A percentile compares a stretch with the other conserved stretches of the same genome.
Conservation (phyloP, 2,113 vertebrate genomes). For the Solea solea region DNA sequence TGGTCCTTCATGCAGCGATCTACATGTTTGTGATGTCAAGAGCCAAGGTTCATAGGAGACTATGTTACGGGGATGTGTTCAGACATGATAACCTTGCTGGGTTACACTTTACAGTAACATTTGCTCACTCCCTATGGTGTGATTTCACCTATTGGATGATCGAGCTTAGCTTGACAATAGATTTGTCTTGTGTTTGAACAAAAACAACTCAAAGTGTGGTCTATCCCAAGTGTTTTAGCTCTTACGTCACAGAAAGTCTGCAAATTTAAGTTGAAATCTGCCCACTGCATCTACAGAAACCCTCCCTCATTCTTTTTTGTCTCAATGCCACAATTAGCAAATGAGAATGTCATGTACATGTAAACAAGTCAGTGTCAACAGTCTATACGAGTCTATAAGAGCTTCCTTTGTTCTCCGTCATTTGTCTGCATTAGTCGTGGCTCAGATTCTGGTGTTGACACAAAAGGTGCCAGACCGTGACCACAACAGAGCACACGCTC, state of each 20-base stretch:
- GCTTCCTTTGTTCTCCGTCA: slow-evolving; percentile 51
- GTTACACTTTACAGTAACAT: not conserved
- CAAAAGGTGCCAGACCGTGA: slow-evolving; percentile 43
- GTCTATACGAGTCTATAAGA: slow-evolving; percentile 2
- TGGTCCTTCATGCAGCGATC: not conserved
- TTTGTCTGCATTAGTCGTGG: slow-evolving; percentile 56
- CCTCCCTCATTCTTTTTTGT: slow-evolving; percentile 4
- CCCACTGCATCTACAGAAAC: not conserved
- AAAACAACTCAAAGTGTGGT: not conserved
- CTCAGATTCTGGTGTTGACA: slow-evolving; percentile 42
- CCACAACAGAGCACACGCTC: slow-evolving; percentile 13
- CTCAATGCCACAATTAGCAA: slow-evolving; percentile 33
- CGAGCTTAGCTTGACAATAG: not conserved
- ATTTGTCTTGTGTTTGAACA: not conserved
- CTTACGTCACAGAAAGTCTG: not conserved
- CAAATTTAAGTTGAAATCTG: no score
- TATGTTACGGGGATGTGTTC: not conserved
- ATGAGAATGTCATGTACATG: slow-evolving; percentile 20
- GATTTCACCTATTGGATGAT: slow-evolving; percentile 5
- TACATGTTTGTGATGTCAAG: not conserved
- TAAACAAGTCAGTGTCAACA: slow-evolving; percentile 27
- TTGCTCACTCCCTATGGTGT: not conserved
- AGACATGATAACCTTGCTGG: not conserved
- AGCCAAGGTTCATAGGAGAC: not conserved
- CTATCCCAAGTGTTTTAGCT: not conserved